phyloP scores from a whole-genome alignment of 1,140 invertebrate species.

The Drosophila athabasca region DNA sequence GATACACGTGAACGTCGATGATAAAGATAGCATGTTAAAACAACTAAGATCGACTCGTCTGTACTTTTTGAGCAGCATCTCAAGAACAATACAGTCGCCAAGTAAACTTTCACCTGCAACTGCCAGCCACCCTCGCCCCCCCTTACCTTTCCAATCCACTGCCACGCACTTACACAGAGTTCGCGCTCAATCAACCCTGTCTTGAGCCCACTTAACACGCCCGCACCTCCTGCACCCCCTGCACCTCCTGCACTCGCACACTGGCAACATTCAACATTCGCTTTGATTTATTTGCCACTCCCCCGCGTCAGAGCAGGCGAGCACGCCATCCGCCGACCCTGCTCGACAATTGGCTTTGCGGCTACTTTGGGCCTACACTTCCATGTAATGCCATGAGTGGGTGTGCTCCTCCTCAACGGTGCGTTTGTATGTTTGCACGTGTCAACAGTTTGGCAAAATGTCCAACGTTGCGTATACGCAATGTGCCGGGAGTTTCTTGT shows the following conservation, averaged over 20 bases:
- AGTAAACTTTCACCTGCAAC: constrained; percentile 23
- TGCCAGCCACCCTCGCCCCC: too few relatives aligned
- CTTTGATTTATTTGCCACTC: constrained; percentile 50
- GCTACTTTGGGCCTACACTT: constrained; percentile 55
- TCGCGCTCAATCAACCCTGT: constrained; percentile 78
- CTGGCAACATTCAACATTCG: constrained; percentile 29
- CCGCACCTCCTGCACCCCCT: constrained; percentile 68
- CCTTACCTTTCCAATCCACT: background rate
- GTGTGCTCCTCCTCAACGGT: background rate
- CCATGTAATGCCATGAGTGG: background rate
- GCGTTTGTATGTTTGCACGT: constrained; percentile 28
- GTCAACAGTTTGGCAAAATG: constrained; percentile 56
- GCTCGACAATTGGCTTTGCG: constrained; percentile 80
- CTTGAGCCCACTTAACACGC: constrained; percentile 77
- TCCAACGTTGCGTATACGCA: constrained; percentile 72
- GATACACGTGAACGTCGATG: too few relatives aligned
- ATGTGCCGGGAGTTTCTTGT: constrained; percentile 53
- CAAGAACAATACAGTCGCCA: background rate
- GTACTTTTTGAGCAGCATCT: too few relatives aligned
- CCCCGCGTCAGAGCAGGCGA: constrained; percentile 9
- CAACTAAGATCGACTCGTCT: too few relatives aligned
- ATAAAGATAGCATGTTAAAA: too few relatives aligned
- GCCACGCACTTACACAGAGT: constrained; percentile 46
- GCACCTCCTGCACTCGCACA: constrained; percentile 66
- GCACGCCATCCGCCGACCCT: constrained; percentile 1